These are phyloP conservation scores for Diarsia dahlii DNA, from an alignment of 2,888 invertebrate species.

Conservation along the genomic window DNA sequence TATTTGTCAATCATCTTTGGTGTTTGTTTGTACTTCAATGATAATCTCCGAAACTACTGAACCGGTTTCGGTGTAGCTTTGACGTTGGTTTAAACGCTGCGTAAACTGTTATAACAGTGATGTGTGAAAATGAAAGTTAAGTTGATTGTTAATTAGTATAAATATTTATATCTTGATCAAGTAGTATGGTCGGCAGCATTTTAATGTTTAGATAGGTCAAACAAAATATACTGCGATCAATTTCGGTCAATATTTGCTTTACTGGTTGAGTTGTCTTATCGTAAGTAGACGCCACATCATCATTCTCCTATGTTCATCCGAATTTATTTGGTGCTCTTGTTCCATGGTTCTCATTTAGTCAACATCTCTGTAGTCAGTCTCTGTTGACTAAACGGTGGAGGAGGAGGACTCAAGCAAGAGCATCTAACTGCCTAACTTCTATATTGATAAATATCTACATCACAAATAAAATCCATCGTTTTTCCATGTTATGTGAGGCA, in stretches of 20 bases:
- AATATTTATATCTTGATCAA: slow-evolving; percentile 24
- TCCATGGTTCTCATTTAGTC: neutral
- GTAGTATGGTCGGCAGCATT: neutral
- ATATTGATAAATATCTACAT: neutral
- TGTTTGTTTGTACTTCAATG: slow-evolving; percentile 56
- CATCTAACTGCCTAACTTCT: too few species aligned
- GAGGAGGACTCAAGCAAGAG: neutral
- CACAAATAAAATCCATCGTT: neutral
- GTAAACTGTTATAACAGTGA: slow-evolving; percentile 49
- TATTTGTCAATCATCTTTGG: slow-evolving; percentile 66
- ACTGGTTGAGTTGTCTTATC: neutral
- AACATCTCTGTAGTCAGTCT: neutral
- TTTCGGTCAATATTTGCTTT: slow-evolving; percentile 13
- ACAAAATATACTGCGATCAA: neutral
- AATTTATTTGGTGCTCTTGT: neutral
- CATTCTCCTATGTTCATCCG: too few species aligned
- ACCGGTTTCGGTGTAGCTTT: slow-evolving; percentile 60
- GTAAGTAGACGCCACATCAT: neutral
- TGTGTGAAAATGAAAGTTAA: slow-evolving; percentile 48
- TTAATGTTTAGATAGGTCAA: neutral
- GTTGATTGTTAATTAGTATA: slow-evolving; percentile 35
- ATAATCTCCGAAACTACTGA: slow-evolving; percentile 64
- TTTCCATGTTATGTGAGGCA: neutral
- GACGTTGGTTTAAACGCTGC: slow-evolving; percentile 15
- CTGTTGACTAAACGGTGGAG: neutral